phyloP scores from a whole-genome alignment of 1,140 invertebrate species.

The Cydia fagiglandana region DNA sequence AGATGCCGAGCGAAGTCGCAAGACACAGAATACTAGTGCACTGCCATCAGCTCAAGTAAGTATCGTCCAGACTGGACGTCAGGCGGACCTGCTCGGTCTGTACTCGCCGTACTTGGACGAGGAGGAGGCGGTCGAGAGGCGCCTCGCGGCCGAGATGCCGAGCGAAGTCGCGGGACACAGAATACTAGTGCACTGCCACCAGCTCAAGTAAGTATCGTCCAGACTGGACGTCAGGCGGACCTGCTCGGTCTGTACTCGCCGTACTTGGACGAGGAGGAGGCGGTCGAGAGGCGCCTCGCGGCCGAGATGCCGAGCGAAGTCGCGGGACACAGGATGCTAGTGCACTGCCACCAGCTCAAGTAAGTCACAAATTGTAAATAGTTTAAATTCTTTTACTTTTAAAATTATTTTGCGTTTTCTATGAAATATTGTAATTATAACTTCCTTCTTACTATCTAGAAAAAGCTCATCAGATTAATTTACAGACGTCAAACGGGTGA shows the following conservation, averaged over 20 bases:
- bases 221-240: conserved; percentile 88
- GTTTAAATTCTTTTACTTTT: no score
- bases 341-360: conserved; percentile 93
- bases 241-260: conserved; percentile 89
- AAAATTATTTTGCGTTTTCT: no score
- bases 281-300: conserved; percentile 86
- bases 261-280: conserved; percentile 87
- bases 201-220: conserved; percentile 84
- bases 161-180: conserved; percentile 90
- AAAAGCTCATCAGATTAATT: no score
- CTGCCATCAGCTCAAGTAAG: conserved; percentile 90
- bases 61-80: conserved; percentile 84
- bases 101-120: conserved; percentile 87
- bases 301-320: conserved; percentile 89
- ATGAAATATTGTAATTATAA: no score
- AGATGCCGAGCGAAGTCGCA: conserved; percentile 88
- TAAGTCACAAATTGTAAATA: conserved; percentile 59
- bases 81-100: conserved; percentile 88
- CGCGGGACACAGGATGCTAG: conserved; percentile 90
- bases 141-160: conserved; percentile 86
- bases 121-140: conserved; percentile 89
- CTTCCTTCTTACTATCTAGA: no score
- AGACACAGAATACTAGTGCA: conserved; percentile 92
- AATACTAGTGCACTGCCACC: conserved; percentile 91
- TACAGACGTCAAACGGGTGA: no score